Evolutionary conservation across 2,113 vertebrate genomes (phyloP).

Genomic region (Otocyon megalotis): DNA sequence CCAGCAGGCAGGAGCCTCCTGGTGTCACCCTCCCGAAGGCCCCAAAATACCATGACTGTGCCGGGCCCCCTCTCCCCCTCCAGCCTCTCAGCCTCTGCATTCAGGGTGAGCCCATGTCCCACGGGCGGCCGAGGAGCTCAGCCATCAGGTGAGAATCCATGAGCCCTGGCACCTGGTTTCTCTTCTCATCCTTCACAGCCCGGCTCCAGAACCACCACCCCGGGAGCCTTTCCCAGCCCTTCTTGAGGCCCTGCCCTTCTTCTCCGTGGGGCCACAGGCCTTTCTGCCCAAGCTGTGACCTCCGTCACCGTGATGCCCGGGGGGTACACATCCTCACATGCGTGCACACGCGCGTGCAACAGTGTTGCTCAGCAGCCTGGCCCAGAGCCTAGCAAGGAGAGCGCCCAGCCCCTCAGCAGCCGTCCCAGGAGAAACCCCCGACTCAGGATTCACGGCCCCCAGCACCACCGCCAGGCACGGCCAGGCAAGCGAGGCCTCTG

Average conservation of each 20-base stretch:
- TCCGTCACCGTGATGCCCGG: neutral
- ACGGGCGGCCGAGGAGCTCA: neutral
- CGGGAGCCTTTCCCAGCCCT: neutral
- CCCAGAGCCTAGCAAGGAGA: neutral
- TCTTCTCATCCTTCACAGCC: neutral
- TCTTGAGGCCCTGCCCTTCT: neutral
- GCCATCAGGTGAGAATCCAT: neutral
- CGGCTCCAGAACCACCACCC: neutral
- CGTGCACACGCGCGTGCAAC: neutral
- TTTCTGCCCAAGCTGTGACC: neutral
- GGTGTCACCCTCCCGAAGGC: neutral
- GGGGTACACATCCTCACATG: rapidly evolving
- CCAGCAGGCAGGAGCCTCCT: neutral
- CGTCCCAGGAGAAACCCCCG: neutral
- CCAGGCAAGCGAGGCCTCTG: neutral
- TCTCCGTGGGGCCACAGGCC: neutral
- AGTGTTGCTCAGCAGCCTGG: neutral
- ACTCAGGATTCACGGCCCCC: neutral
- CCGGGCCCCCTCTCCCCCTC: neutral
- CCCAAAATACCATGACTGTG: neutral
- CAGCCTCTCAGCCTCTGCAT: neutral
- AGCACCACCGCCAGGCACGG: neutral
- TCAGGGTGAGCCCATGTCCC: neutral
- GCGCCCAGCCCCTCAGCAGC: neutral
- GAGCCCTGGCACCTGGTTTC: neutral